Percentiles rank a stretch among this genome's conserved stretches.
Evolutionary conservation across 2,113 vertebrate species (phyloP).

Genomic region (Galemys pyrenaicus): DNA sequence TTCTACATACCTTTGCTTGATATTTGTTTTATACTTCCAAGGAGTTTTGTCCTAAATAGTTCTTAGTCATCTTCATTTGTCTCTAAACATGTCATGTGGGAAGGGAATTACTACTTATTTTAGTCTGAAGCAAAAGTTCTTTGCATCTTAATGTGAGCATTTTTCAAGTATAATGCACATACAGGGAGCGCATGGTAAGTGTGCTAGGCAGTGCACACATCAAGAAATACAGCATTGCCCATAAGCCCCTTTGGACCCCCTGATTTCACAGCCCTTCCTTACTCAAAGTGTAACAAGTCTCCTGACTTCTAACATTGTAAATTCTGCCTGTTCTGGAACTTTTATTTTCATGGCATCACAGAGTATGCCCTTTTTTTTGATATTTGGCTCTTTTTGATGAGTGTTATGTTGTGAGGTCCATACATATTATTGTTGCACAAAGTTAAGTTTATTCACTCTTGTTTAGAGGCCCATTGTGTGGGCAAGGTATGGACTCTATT

Average conservation of each 20-base stretch:
- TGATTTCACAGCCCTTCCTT: not conserved
- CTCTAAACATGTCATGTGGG: not conserved
- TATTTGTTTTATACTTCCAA: not conserved
- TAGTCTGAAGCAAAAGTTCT: not conserved
- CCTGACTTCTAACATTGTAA: not conserved
- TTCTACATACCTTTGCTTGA: not conserved
- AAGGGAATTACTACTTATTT: not conserved
- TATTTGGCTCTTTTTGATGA: not conserved
- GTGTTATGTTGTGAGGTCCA: not conserved
- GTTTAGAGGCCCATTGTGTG: not conserved
- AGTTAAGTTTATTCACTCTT: not conserved
- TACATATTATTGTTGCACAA: not conserved
- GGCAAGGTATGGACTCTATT: not conserved
- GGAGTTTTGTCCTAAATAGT: not conserved
- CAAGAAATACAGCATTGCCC: not conserved
- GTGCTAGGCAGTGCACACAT: not conserved
- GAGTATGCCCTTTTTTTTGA: not conserved
- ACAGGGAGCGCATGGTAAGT: not conserved
- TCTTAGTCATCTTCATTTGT: not conserved
- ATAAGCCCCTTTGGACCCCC: not conserved
- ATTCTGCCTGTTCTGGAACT: not conserved
- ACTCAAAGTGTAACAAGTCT: not conserved
- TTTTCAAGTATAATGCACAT: not conserved
- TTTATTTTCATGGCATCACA: not conserved
- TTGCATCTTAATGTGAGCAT: not conserved